Percentiles rank a stretch among this genome's conserved stretches.
Evolutionary conservation across 1,140 invertebrate species (phyloP).

Genomic region (Brachionus angularis): DNA sequence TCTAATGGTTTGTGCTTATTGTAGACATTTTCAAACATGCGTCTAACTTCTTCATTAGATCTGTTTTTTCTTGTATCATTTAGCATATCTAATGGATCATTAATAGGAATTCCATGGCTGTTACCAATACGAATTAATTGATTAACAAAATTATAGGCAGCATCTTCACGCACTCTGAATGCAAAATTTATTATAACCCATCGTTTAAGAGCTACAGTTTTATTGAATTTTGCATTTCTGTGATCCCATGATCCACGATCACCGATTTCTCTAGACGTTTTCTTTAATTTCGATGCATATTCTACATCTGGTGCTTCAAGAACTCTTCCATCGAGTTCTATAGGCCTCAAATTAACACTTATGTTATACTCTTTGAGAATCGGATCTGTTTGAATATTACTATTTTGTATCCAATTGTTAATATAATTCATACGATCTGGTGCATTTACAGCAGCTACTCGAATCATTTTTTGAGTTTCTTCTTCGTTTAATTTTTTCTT

Average conservation of each 20-base stretch:
- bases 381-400: slow-evolving; percentile 64
- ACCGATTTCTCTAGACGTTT: not conserved
- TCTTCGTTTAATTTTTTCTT: slow-evolving; percentile 17
- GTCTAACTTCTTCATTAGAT: not conserved
- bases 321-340: slow-evolving; percentile 96
- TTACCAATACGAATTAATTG: not conserved
- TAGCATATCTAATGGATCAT: not conserved
- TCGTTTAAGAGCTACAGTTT: slow-evolving; percentile 93
- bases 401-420: not conserved
- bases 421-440: slow-evolving; percentile 25
- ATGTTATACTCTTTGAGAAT: slow-evolving; percentile 98
- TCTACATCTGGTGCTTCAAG: slow-evolving; percentile 97
- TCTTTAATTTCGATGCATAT: slow-evolving; percentile 61
- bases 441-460: not conserved
- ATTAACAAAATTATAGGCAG: not conserved
- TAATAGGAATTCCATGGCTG: slow-evolving; percentile 15
- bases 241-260: slow-evolving; percentile 97
- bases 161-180: slow-evolving; percentile 59
- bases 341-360: slow-evolving; percentile 94
- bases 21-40: not conserved
- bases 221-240: slow-evolving; percentile 98
- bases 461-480: slow-evolving; percentile 17
- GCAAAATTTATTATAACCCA: slow-evolving; percentile 99
- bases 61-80: slow-evolving; percentile 14
- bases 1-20: not conserved